phyloP scores from a whole-genome alignment of 2,797 vertebrate species.

The Cephalopachus bancanus region DNA sequence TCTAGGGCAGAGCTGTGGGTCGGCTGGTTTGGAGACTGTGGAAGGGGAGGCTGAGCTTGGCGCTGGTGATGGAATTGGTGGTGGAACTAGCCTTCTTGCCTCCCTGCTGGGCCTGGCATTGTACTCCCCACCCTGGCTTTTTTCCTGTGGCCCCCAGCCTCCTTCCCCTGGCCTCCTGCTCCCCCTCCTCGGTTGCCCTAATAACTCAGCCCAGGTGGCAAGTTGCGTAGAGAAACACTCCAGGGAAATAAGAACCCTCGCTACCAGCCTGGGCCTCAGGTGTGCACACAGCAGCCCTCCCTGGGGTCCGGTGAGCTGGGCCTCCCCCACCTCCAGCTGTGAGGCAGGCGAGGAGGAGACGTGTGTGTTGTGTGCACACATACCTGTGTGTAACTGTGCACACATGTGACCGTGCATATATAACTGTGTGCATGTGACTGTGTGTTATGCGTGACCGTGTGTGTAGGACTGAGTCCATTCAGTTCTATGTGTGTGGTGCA shows the following conservation, averaged over 20 bases:
- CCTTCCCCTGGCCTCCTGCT: slow-evolving; percentile 23
- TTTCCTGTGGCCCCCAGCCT: neutral
- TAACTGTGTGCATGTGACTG: too few relatives aligned
- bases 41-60: neutral
- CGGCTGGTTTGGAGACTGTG: fast-evolving
- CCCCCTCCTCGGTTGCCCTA: slow-evolving; percentile 84
- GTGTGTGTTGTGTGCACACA: neutral
- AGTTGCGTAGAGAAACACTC: slow-evolving; percentile 83
- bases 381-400: neutral
- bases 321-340: slow-evolving; percentile 72
- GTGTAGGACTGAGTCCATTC: too few relatives aligned
- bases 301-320: slow-evolving; percentile 73
- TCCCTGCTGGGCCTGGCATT: neutral
- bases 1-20: neutral
- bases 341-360: neutral
- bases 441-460: neutral
- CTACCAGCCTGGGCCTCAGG: slow-evolving; percentile 87
- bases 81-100: neutral
- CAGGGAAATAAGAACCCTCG: slow-evolving; percentile 87
- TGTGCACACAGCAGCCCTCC: slow-evolving; percentile 76
- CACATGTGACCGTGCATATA: neutral
- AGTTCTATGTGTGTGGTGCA: neutral
- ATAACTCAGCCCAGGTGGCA: slow-evolving; percentile 89
- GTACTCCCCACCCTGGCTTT: neutral
- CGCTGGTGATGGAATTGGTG: fast-evolving